phyloP scores from a whole-genome alignment of 2,113 vertebrate genomes.

The Colinus virginianus region DNA sequence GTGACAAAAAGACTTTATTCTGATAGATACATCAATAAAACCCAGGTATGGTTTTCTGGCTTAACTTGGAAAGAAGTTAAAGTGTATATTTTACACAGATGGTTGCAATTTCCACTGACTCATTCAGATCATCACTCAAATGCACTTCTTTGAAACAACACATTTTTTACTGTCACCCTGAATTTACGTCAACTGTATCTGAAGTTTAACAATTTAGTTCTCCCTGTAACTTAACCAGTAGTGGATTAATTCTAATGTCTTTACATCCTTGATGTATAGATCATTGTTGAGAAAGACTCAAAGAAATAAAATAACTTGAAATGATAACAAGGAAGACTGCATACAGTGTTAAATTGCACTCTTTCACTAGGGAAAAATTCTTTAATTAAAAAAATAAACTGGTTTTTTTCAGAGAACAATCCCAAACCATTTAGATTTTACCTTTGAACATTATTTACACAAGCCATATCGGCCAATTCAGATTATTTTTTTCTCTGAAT shows the following conservation, averaged over 20 bases:
- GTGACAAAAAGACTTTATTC: rapidly evolving
- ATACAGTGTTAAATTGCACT: neutral
- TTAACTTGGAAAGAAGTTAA: neutral
- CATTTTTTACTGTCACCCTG: neutral
- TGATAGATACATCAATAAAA: neutral
- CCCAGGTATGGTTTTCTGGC: neutral
- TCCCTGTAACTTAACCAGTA: constrained; percentile 15
- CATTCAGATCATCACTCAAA: neutral
- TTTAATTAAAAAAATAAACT: neutral
- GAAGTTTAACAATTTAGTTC: neutral
- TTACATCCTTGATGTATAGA: neutral
- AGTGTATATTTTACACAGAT: neutral
- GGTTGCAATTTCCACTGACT: neutral
- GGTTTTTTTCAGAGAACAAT: neutral
- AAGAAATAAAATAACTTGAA: neutral
- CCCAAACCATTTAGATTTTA: neutral
- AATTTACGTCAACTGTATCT: neutral
- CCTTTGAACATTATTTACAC: neutral
- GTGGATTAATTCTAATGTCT: constrained; percentile 17
- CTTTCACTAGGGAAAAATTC: neutral
- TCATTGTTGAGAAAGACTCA: neutral
- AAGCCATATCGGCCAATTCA: neutral
- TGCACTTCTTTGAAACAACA: neutral
- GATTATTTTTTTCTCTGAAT: neutral
- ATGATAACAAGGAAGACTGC: neutral